A percentile compares a stretch with the other conserved stretches of the same genome.
These are phyloP conservation scores for Fissipunctia ypsillon DNA, from an alignment of 2,888 invertebrate genomes.

Conservation along the genomic window DNA sequence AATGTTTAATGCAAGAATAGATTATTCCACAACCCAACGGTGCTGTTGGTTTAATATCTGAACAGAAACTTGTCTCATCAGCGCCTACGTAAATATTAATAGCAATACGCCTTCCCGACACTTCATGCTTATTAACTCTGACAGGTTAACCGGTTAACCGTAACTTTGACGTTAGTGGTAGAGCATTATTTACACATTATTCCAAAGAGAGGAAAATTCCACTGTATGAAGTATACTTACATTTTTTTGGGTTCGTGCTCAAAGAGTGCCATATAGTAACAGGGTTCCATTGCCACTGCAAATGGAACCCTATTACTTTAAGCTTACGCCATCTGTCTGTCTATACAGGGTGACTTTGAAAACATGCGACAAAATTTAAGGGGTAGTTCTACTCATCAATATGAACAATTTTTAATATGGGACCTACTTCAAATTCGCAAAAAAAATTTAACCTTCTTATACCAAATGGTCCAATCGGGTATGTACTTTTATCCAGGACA, in stretches of 20 bases:
- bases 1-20: constrained; percentile 38
- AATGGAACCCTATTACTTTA: neutral
- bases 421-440: too few species aligned
- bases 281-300: neutral
- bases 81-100: constrained; percentile 58
- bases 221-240: too few species aligned
- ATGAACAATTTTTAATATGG: too few species aligned
- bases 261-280: neutral
- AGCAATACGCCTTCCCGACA: constrained; percentile 42
- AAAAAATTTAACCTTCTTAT: too few species aligned
- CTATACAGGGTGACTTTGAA: too few species aligned
- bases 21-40: constrained; percentile 20
- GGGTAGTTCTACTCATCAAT: too few species aligned
- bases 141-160: constrained; percentile 42
- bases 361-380: too few species aligned
- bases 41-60: constrained; percentile 42
- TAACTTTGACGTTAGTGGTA: constrained; percentile 23
- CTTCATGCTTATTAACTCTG: constrained; percentile 41
- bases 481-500: too few species aligned
- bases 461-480: too few species aligned
- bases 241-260: neutral
- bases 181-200: constrained; percentile 15
- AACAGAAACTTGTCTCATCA: constrained; percentile 55
- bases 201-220: neutral
- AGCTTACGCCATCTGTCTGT: neutral